A percentile compares a stretch with the other conserved stretches of the same genome.
phyloP scores from a whole-genome alignment of 2,797 vertebrate species.

The Onychomys arenicola region DNA sequence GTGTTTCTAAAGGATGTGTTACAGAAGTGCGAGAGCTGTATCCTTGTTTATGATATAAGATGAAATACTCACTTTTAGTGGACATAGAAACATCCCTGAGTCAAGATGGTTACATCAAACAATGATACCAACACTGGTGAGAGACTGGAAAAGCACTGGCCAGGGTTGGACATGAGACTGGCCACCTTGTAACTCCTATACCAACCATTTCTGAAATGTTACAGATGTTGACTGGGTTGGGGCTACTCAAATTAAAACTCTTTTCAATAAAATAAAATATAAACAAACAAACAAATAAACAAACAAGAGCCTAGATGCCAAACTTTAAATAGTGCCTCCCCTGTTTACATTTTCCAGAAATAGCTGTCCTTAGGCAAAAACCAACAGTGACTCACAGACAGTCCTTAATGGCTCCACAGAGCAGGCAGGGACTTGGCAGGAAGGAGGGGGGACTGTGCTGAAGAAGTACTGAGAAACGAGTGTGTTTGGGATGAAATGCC shows the following conservation, averaged over 20 bases:
- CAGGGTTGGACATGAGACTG: neutral
- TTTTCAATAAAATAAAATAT: slow-evolving; percentile 17
- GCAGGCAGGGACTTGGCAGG: neutral
- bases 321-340: slow-evolving; percentile 49
- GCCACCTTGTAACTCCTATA: neutral
- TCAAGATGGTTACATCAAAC: neutral
- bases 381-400: slow-evolving; percentile 30
- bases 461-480: neutral
- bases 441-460: neutral
- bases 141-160: neutral
- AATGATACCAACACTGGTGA: neutral
- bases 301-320: neutral
- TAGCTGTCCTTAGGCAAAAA: slow-evolving; percentile 37
- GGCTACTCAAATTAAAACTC: slow-evolving; percentile 15
- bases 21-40: neutral
- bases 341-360: slow-evolving; percentile 58
- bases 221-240: neutral
- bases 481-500: neutral
- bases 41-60: neutral
- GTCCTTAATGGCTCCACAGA: neutral
- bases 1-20: neutral
- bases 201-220: slow-evolving; percentile 16
- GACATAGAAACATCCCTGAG: neutral
- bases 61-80: neutral
- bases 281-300: neutral